These are phyloP conservation scores for Apis florea DNA, from an alignment of 1,140 invertebrate species.

Conservation along the genomic window DNA sequence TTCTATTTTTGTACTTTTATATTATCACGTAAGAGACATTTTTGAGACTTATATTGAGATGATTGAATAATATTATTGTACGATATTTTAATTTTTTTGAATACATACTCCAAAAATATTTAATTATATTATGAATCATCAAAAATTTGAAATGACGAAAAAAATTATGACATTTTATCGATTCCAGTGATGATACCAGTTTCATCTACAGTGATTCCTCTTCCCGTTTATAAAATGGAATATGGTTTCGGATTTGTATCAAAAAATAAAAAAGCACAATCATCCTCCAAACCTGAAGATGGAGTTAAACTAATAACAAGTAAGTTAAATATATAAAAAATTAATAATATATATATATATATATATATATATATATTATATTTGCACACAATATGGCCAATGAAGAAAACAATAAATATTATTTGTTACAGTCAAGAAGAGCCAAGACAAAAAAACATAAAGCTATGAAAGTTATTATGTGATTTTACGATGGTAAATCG, in stretches of 20 bases:
- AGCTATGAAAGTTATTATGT: background rate
- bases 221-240: constrained; percentile 82
- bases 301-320: constrained; percentile 76
- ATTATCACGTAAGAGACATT: background rate
- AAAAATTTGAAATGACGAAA: background rate
- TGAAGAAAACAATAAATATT: constrained; percentile 3
- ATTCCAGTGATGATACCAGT: constrained; percentile 82
- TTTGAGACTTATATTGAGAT: background rate
- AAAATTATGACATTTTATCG: background rate
- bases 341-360: no score
- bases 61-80: background rate
- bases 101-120: background rate
- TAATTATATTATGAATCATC: background rate
- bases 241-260: constrained; percentile 69
- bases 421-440: constrained; percentile 68
- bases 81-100: background rate
- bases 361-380: background rate
- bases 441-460: constrained; percentile 66
- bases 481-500: background rate
- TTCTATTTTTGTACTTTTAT: background rate
- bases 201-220: constrained; percentile 84
- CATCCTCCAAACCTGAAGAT: constrained; percentile 72
- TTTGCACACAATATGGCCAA: no score
- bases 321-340: constrained; percentile 48
- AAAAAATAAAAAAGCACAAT: constrained; percentile 72